These are phyloP conservation scores for Rhineura floridana DNA, from an alignment of 2,113 vertebrate species.

Conservation along the genomic window DNA sequence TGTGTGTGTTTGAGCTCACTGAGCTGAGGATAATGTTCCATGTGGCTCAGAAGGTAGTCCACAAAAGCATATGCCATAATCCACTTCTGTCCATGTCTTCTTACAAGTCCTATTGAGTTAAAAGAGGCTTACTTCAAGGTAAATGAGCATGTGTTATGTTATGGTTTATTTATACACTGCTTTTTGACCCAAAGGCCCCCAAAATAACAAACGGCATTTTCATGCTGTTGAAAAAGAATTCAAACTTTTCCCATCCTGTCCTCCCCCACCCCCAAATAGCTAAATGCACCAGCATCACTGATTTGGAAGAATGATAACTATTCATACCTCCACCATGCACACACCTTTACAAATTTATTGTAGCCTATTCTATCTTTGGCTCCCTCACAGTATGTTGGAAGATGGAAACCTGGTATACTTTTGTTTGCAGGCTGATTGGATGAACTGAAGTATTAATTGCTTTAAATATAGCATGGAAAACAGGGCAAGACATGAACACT, in stretches of 20 bases:
- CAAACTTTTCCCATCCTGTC: background rate
- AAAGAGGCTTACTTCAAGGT: no score
- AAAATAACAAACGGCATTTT: no score
- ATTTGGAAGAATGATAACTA: background rate
- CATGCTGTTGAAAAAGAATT: no score
- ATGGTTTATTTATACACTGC: no score
- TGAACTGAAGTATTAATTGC: constrained; percentile 31
- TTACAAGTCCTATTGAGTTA: no score
- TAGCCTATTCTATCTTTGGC: background rate
- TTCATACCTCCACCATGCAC: background rate
- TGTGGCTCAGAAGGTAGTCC: background rate
- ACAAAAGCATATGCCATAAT: background rate
- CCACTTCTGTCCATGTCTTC: no score
- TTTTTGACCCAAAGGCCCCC: no score
- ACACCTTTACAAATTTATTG: background rate
- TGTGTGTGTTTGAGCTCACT: background rate
- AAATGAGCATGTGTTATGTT: no score
- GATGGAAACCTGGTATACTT: background rate
- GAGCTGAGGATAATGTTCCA: background rate
- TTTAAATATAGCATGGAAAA: constrained; percentile 28
- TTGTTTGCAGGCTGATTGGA: background rate
- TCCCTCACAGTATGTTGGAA: background rate
- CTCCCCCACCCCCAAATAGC: background rate
- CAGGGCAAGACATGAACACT: constrained; percentile 10
- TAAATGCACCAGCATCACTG: background rate